phyloP scores from a whole-genome alignment of 2,797 vertebrate genomes.

The Scomberomorus guttatus region DNA sequence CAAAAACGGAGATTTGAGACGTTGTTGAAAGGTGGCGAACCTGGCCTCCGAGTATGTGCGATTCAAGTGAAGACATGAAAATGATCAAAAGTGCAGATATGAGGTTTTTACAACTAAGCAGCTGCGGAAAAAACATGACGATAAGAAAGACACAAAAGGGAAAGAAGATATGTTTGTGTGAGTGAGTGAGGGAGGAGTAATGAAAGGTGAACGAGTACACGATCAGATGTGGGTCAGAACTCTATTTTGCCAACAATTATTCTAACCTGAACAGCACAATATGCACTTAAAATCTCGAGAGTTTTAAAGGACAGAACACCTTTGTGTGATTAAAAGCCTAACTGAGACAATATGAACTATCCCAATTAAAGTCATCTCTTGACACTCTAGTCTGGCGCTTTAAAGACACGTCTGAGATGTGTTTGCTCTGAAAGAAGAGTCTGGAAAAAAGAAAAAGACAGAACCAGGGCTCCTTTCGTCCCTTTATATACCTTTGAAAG shows the following conservation, averaged over 20 bases:
- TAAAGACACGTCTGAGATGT: constrained; percentile 17
- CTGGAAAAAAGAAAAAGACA: not conserved
- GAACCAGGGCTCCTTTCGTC: constrained; percentile 9
- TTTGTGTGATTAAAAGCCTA: constrained; percentile 13
- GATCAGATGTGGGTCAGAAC: constrained; percentile 5
- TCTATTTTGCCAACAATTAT: constrained; percentile 6
- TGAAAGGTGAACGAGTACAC: constrained; percentile 11
- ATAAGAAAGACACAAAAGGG: not conserved
- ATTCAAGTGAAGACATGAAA: constrained; percentile 26
- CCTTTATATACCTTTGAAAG: constrained; percentile 12
- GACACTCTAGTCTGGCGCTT: not conserved
- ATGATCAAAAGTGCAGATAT: not conserved
- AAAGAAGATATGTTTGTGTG: not conserved
- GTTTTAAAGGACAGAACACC: not conserved
- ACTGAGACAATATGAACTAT: not conserved
- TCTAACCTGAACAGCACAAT: not conserved
- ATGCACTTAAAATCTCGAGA: not conserved
- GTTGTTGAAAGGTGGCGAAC: constrained; percentile 16
- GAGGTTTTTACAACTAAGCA: not conserved
- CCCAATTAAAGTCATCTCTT: constrained; percentile 1
- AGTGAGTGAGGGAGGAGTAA: not conserved
- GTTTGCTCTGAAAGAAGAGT: constrained; percentile 9
- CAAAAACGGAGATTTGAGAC: constrained; percentile 5
- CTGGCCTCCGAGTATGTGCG: not conserved
- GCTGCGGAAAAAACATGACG: not conserved